These are phyloP conservation scores for Sebastes ruberrimus DNA, from an alignment of 2,797 vertebrate genomes.

Conservation along the genomic window DNA sequence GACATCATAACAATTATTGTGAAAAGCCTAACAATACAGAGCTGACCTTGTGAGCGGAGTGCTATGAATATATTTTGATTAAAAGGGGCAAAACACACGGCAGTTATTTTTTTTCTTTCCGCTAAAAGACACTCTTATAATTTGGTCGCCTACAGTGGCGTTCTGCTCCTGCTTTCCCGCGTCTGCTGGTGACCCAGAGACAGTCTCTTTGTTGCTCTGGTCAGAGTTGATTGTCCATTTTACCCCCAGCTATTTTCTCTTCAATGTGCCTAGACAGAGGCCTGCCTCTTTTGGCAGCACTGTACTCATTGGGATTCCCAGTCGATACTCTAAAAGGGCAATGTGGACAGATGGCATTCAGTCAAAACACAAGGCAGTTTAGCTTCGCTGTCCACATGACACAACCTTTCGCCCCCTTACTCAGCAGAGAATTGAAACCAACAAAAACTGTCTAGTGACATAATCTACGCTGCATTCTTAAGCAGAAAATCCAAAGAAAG, in stretches of 20 bases:
- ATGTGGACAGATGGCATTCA: constrained; percentile 67
- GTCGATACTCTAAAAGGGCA: constrained; percentile 71
- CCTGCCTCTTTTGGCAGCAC: constrained; percentile 37
- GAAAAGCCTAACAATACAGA: constrained; percentile 27
- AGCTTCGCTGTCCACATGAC: constrained; percentile 52
- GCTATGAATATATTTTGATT: constrained; percentile 42
- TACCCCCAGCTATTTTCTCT: constrained; percentile 40
- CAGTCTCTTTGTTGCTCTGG: constrained; percentile 1
- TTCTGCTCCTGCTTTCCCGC: not conserved
- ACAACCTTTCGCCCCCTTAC: constrained; percentile 46
- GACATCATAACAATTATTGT: constrained; percentile 35
- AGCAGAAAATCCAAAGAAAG: constrained; percentile 7
- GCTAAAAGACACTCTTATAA: not conserved
- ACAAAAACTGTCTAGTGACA: constrained; percentile 40
- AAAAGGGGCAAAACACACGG: constrained; percentile 10
- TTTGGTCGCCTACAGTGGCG: not conserved
- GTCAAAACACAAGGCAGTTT: constrained; percentile 59
- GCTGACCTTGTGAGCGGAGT: constrained; percentile 41
- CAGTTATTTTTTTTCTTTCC: not conserved
- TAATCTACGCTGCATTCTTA: constrained; percentile 12
- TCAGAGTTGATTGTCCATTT: constrained; percentile 44
- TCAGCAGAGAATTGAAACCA: constrained; percentile 47
- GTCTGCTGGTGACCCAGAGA: constrained; percentile 25
- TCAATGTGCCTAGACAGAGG: constrained; percentile 34
- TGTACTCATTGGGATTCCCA: constrained; percentile 61